Evolutionary conservation across 2,888 invertebrate species (phyloP).

Genomic region (Plutella xylostella): DNA sequence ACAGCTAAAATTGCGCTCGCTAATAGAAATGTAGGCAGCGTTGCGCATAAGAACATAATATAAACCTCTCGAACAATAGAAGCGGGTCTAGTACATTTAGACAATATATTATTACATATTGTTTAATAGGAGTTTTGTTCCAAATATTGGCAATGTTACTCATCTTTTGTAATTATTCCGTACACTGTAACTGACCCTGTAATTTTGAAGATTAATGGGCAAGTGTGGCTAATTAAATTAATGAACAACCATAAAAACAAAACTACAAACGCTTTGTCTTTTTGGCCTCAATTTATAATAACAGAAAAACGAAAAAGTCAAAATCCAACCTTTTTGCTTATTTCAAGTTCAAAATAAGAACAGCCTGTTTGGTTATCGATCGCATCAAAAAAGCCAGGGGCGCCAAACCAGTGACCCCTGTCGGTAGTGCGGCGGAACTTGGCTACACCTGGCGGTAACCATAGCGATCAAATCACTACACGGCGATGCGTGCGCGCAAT

Average conservation of each 20-base stretch:
- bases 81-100: too few relatives aligned
- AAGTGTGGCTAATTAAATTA: background rate
- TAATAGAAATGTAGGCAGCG: conserved; percentile 15
- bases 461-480: conserved; percentile 66
- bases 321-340: too few relatives aligned
- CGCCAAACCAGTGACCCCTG: conserved; percentile 36
- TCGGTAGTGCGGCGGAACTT: conserved; percentile 30
- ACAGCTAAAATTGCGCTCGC: conserved; percentile 25
- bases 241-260: background rate
- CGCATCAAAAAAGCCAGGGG: conserved; percentile 27
- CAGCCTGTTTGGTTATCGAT: conserved; percentile 33
- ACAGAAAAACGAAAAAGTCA: too few relatives aligned
- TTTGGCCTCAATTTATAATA: too few relatives aligned
- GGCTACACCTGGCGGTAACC: conserved; percentile 61
- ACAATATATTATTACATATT: too few relatives aligned
- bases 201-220: too few relatives aligned
- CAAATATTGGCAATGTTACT: too few relatives aligned
- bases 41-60: conserved; percentile 28
- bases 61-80: too few relatives aligned
- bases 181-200: too few relatives aligned
- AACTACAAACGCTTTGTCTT: too few relatives aligned
- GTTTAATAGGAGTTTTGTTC: too few relatives aligned
- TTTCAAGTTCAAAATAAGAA: conserved; percentile 14
- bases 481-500: conserved; percentile 33
- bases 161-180: too few relatives aligned